Base-by-base conservation (phyloP, 2,797 vertebrate species). In the Lepilemur ruficaudatus region DNA sequence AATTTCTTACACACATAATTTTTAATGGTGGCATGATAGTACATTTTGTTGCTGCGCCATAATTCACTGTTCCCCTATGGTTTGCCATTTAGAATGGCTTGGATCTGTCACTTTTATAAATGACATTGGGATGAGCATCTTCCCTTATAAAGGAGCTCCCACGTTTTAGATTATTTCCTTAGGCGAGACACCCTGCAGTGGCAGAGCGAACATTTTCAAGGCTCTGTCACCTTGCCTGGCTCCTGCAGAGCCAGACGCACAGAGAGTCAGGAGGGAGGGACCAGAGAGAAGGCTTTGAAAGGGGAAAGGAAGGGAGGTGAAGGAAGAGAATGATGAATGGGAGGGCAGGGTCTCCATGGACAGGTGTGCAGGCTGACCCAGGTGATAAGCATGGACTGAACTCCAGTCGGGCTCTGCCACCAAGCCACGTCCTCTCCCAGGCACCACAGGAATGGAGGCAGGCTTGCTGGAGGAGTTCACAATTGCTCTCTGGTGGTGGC, bases 71-170 rank as follows among this genome's bases (percentile, higher is more conserved):
- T 25, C 63, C 65, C 25, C 14, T 57, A 15, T 59, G 32, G 18
- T 61, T 87, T 84, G 57, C 70, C 75, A 65, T 70, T 48, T 57
- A 81, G 76, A 80, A 69, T 38, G 32, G 48, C 28, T 59, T 86
- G 79, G 70, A 52, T 63, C 96, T 86, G 59, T 75, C 50, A 14
- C 52, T 93, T 84, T 78, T 67, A 92, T 32, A 88, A 87, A 61
- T 52, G 87, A 63, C 81, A 35, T 2, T 1, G 17, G n/a, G 25
- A 50, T 32, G 23, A 91, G 72, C 76, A 28, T 82, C 92, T 80
- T 93, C 43, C 22, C 55, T 35, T 22, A 30, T 50, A 18, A 69
- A 76, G 43, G 69, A 69, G 61, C 57, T 28, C 22, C 46, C 55
- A 38, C 22, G 5, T 65, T 67, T 83, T 32, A 70, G 59, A 57